Percentiles rank a stretch among this genome's conserved stretches.
These are phyloP conservation scores for Micrasema minimum DNA, from an alignment of 1,140 invertebrate genomes.

Conservation along the genomic window DNA sequence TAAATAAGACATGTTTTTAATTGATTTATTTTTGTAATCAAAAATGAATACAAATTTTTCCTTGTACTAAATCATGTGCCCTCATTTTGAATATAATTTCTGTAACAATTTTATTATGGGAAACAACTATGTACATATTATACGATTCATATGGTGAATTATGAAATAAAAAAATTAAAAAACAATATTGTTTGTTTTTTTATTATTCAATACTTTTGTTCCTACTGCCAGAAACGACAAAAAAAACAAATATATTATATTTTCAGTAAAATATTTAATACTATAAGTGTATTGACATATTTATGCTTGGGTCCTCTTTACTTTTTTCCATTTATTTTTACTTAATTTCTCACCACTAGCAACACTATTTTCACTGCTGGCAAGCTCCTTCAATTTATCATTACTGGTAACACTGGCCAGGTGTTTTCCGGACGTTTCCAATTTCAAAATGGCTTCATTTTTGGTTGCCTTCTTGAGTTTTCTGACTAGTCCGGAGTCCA, in stretches of 20 bases:
- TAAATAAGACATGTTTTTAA: no score
- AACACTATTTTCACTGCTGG: background rate
- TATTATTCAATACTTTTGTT: background rate
- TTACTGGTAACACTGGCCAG: background rate
- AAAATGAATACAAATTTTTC: no score
- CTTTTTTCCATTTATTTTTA: constrained; percentile 54
- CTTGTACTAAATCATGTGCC: no score
- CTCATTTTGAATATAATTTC: no score
- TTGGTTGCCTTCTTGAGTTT: constrained; percentile 61
- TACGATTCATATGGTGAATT: constrained; percentile 16
- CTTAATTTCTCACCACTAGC: constrained; percentile 45
- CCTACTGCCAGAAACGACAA: background rate
- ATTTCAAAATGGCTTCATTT: constrained; percentile 60
- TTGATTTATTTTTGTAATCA: no score
- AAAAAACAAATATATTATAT: background rate
- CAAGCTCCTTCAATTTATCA: background rate
- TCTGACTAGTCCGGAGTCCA: constrained; percentile 61
- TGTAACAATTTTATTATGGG: background rate
- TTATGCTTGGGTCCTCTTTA: constrained; percentile 21
- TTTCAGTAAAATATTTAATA: no score
- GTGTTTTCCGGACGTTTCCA: constrained; percentile 56
- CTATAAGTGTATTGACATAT: constrained; percentile 12
- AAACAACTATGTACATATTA: background rate
- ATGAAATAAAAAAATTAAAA: constrained; percentile 37
- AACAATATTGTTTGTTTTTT: constrained; percentile 7